Base-by-base conservation (phyloP, 2,888 invertebrate species). In the Coelinius sp. region DNA sequence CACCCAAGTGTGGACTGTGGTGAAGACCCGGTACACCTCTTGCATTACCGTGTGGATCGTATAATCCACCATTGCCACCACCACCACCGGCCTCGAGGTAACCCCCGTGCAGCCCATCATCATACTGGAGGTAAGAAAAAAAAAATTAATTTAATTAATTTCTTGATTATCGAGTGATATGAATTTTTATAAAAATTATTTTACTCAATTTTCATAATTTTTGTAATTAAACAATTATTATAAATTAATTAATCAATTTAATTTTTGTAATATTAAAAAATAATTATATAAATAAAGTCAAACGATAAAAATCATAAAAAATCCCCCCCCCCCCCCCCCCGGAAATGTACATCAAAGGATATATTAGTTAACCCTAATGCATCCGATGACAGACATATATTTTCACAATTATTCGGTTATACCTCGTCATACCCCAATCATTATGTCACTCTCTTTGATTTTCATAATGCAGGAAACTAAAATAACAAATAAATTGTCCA, bases 81-180 rank as follows among this genome's bases (percentile, higher is more conserved):
- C 90, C 87, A 90, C 91, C 88, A 89, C 91, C 88, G 91, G 91
- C 91, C 89, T 96, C 95, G 94, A 95, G 95, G 91, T 96, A 96
- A 90, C 94, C 94, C 88, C 94, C 93, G 89, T 94, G 93, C 91
- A 96, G 94, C 83, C 87, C 95, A 91, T 96, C 96, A 91, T 97
- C 96, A 92, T 97, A 97, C 96, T 97, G 90, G 88, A 90, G 77
- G 80, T 70, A 67, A 79, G 76, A 74, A 56, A 4, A 46, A 25
- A 41, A 27, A 63, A 63, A 14, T 73, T 44, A 31, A 35, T 65
- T 64, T 22, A 65, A 63, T 20, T 14, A 64, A 20, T 65, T 65
- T 65, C 2, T n/a, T 4, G n/a, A 41, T 1, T 1, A n/a, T n/a
- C n/a, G n/a, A n/a, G n/a, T n/a, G n/a, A n/a, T n/a, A n/a, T n/a